Evolutionary conservation across 2,113 vertebrate genomes (phyloP), one percentile per base, ranked within the genome.

Genomic region (Colaptes auratus): DNA sequence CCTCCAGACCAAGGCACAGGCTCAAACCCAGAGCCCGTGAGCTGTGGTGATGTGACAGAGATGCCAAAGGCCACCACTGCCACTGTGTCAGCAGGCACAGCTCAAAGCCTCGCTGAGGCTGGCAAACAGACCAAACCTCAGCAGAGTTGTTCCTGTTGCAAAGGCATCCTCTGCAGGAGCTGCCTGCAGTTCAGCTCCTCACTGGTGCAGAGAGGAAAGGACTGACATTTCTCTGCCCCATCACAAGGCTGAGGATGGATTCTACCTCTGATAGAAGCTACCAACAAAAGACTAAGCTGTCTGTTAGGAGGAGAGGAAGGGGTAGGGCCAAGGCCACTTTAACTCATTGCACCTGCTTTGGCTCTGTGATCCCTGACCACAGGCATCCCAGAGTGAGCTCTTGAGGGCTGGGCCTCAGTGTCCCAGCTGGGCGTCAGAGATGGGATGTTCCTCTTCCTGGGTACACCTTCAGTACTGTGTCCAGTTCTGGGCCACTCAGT

Each of bases 41-140:
- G 78, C 59, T 0, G 0, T 3, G 3, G 46, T 2, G 66, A 31
- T 7, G 53, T 2, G 7, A 18, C 39, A n/a, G 30, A 1, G 2
- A 27, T 56, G 61, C 50, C 3, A 1, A 31, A 9, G 33, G 48
- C 56, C 42, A 24, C 46, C 8, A 0, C 33, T 0, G 1, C 14
- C 69, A 20, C 42, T 12, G 4, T 8, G 0, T 8, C 7, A 2
- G 31, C 12, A 90, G 58, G 46, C 55, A 20, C 25, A 79, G 53
- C 35, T 75, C 15, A 81, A 71, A 84, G 6, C 27, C 66, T 21
- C 4, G 1, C 30, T 4, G 4, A 48, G 73, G 36, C 53, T 70
- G 86, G 88, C 33, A 50, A 75, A 75, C 64, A 73, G 63, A 6
- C 30, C 33, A 59, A n/a, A 48, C 15, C 35, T 15, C 76, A 64